Percentiles rank a stretch among this genome's conserved stretches.
Evolutionary conservation across 2,797 vertebrate genomes (phyloP).

Genomic region (Sciurus vulgaris): DNA sequence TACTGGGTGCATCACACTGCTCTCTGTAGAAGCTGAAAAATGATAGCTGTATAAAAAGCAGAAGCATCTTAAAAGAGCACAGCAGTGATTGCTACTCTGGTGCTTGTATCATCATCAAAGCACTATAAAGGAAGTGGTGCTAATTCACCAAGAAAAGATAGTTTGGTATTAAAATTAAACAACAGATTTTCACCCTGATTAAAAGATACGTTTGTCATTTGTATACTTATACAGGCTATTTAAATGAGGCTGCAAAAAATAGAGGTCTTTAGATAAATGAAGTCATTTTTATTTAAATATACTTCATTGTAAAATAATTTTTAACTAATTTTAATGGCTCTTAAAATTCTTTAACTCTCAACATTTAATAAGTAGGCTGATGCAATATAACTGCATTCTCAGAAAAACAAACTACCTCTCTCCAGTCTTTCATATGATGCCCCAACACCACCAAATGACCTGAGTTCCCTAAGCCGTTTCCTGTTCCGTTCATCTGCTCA

Average conservation of each 20-base stretch:
- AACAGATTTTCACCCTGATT: neutral
- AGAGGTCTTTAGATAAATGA: conserved; percentile 22
- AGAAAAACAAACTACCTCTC: neutral
- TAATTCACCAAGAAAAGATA: neutral
- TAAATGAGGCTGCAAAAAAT: neutral
- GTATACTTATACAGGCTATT: conserved; percentile 13
- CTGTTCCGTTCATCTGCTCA: neutral
- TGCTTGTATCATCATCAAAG: neutral
- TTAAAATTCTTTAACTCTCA: conserved; percentile 16
- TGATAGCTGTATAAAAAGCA: neutral
- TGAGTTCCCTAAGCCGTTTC: neutral
- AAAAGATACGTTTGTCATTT: neutral
- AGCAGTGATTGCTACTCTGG: neutral
- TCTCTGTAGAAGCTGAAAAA: neutral
- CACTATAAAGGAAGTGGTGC: neutral
- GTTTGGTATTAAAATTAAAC: neutral
- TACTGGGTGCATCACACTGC: neutral
- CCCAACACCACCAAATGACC: neutral
- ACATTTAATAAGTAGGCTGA: neutral
- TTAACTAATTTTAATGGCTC: neutral
- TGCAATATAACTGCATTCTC: neutral
- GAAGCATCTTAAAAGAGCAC: neutral
- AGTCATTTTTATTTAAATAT: conserved; percentile 30
- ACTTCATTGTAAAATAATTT: neutral
- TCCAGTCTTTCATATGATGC: neutral